Percentiles rank a stretch among this genome's conserved stretches.
These are phyloP conservation scores for Meteorus cinctellus DNA, from an alignment of 2,888 invertebrate species.

Conservation along the genomic window DNA sequence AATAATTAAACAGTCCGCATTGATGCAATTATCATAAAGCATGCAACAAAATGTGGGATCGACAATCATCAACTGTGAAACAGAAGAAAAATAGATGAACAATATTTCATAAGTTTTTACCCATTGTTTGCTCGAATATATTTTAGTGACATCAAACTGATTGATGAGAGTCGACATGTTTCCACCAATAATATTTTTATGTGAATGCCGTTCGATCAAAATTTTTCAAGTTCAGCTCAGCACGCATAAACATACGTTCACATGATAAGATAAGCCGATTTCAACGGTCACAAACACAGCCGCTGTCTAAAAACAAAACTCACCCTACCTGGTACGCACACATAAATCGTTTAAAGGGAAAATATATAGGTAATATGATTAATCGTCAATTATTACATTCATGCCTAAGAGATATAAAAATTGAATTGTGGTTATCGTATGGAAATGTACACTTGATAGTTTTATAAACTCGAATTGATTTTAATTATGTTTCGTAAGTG, in stretches of 20 bases:
- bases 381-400: constrained; percentile 44
- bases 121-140: background rate
- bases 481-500: background rate
- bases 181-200: constrained; percentile 3
- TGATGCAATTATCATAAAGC: constrained; percentile 50
- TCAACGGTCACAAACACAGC: constrained; percentile 49
- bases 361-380: constrained; percentile 13
- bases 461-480: background rate
- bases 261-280: constrained; percentile 48
- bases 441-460: background rate
- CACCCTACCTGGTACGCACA: constrained; percentile 51
- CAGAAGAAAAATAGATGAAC: background rate
- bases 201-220: constrained; percentile 38
- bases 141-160: background rate
- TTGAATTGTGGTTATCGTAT: constrained; percentile 13
- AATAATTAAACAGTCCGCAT: constrained; percentile 35
- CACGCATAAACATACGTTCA: constrained; percentile 50
- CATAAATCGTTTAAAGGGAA: constrained; percentile 41
- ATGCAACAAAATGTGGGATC: constrained; percentile 44
- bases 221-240: constrained; percentile 46
- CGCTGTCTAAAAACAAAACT: constrained; percentile 46
- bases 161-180: constrained; percentile 21
- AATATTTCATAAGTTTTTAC: background rate
- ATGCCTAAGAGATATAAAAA: constrained; percentile 51
- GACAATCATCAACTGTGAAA: constrained; percentile 23